These are phyloP conservation scores for Cygnus olor DNA, from an alignment of 2,797 vertebrate genomes.

Conservation along the genomic window DNA sequence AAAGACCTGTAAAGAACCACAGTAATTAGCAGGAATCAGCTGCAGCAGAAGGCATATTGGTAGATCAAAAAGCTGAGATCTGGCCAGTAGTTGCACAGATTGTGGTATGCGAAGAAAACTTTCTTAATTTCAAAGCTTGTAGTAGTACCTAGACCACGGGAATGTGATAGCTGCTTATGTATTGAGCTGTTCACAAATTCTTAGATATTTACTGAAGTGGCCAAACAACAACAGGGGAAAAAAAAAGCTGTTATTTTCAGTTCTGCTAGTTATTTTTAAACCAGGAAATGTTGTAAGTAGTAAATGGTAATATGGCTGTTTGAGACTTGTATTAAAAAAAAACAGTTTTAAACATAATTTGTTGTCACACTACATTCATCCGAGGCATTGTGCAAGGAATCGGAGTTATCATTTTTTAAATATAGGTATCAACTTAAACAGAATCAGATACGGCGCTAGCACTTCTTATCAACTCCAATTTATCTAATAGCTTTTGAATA, in stretches of 20 bases:
- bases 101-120: not conserved
- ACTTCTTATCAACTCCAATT: not conserved
- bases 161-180: not conserved
- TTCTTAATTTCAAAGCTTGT: not conserved
- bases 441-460: not conserved
- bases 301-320: not conserved
- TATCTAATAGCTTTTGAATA: not conserved
- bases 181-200: not conserved
- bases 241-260: not conserved
- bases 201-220: not conserved
- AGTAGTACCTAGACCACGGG: not conserved
- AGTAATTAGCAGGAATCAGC: rapidly evolving
- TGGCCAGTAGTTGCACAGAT: not conserved
- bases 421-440: not conserved
- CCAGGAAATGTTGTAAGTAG: not conserved
- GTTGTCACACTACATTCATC: not conserved
- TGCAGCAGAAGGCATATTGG: not conserved
- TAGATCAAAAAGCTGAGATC: not conserved
- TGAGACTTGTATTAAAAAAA: not conserved
- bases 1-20: not conserved
- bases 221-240: not conserved
- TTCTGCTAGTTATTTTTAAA: not conserved
- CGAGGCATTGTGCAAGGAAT: not conserved
- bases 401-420: not conserved
- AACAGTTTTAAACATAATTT: not conserved